phyloP scores from a whole-genome alignment of 2,888 invertebrate species.

The Microdon myrmicae region DNA sequence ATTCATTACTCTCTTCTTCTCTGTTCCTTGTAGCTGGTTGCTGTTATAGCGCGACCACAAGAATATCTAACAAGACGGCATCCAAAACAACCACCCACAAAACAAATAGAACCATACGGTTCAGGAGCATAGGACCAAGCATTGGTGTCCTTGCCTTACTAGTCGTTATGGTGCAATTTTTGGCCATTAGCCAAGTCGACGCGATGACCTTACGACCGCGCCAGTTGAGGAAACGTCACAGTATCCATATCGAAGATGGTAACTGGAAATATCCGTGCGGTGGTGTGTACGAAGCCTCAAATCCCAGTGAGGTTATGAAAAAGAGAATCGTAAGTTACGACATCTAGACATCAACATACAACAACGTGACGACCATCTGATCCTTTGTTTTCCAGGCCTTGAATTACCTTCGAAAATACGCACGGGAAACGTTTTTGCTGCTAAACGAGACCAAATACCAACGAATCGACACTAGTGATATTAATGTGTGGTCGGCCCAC shows the following conservation, averaged over 20 bases:
- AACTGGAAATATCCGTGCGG: conserved; percentile 64
- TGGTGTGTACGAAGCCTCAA: conserved; percentile 48
- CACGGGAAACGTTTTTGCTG: conserved; percentile 8
- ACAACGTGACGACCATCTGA: neutral
- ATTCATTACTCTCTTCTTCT: too few species aligned
- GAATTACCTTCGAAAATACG: conserved; percentile 8
- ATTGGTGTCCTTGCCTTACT: conserved; percentile 19
- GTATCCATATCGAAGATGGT: conserved; percentile 20
- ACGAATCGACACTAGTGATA: conserved; percentile 55
- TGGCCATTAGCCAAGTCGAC: conserved; percentile 52
- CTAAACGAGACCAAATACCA: conserved; percentile 27
- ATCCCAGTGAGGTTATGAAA: neutral
- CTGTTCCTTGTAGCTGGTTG: conserved; percentile 41
- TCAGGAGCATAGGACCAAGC: conserved; percentile 40
- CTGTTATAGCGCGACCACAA: conserved; percentile 46
- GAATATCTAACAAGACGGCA: conserved; percentile 51
- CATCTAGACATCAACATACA: neutral
- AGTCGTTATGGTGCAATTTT: conserved; percentile 36
- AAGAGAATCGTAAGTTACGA: conserved; percentile 18
- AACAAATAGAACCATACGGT: conserved; percentile 45
- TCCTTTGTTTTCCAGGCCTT: conserved; percentile 24
- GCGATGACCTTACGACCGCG: conserved; percentile 48
- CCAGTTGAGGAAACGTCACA: conserved; percentile 33
- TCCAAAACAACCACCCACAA: conserved; percentile 38
- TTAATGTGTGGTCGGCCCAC: conserved; percentile 54